Conservation (phyloP, 2,113 vertebrate genomes). For the Dromas ardeola region DNA sequence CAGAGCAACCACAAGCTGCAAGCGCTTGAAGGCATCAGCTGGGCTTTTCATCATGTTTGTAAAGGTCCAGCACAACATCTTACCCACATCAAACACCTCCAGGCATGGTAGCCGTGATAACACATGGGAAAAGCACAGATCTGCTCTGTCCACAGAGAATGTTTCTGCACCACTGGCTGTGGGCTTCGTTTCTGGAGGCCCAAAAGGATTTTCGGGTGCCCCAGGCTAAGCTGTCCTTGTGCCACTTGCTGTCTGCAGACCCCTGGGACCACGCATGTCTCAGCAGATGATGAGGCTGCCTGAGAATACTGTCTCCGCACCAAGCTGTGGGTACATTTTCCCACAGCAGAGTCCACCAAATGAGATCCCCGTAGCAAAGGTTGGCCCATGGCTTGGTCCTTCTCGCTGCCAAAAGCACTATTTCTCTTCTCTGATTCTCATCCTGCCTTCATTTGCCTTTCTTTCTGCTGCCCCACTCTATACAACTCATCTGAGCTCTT, state of each 20-base stretch:
- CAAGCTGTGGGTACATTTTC: neutral
- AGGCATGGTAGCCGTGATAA: accelerated
- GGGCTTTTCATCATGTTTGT: neutral
- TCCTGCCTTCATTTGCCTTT: neutral
- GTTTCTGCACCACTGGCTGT: neutral
- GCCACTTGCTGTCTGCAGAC: neutral
- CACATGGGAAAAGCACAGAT: neutral
- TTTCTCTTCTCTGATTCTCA: neutral
- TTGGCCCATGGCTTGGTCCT: neutral
- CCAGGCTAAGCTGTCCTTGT: neutral
- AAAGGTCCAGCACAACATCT: neutral
- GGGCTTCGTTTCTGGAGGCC: neutral
- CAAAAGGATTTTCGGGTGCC: neutral
- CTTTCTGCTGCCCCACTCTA: neutral
- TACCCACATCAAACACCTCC: neutral
- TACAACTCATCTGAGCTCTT: neutral
- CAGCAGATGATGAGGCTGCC: neutral
- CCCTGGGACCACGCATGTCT: neutral
- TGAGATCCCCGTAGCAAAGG: neutral
- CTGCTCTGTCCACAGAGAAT: neutral
- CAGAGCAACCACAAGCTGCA: neutral
- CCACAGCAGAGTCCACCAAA: neutral
- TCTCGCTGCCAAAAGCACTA: neutral
- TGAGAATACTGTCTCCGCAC: neutral
- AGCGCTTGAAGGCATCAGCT: neutral